Percentiles rank a stretch among this genome's conserved stretches.
phyloP scores from a whole-genome alignment of 2,888 invertebrate species.

The Chromoteleia sp. region DNA sequence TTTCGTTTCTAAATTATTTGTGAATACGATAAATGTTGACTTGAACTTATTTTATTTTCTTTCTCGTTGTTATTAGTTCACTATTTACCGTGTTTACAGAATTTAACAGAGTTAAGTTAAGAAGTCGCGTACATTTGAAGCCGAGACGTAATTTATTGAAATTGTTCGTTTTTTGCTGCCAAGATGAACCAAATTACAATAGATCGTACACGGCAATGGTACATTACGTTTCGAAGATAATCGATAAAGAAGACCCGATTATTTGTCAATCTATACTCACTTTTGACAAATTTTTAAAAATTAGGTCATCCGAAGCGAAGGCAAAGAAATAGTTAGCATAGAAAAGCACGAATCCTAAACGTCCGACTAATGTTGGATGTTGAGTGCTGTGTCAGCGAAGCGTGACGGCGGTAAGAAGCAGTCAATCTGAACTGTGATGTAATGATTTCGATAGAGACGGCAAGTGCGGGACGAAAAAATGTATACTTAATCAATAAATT shows the following conservation, averaged over 20 bases:
- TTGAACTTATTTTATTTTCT: too few species aligned
- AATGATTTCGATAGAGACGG: constrained; percentile 52
- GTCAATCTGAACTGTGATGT: constrained; percentile 57
- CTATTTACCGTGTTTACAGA: too few species aligned
- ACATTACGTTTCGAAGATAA: not conserved
- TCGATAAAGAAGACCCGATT: not conserved
- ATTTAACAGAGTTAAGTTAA: too few species aligned
- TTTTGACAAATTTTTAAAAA: constrained; percentile 27
- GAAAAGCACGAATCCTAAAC: constrained; percentile 70
- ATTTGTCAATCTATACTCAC: not conserved
- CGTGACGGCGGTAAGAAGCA: constrained; percentile 62
- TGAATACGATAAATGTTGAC: too few species aligned
- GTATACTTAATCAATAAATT: constrained; percentile 5
- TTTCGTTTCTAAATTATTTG: too few species aligned
- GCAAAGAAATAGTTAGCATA: constrained; percentile 70
- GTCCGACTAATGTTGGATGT: constrained; percentile 61
- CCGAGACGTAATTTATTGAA: too few species aligned
- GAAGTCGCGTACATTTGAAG: too few species aligned
- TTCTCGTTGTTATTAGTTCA: too few species aligned
- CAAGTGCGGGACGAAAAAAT: constrained; percentile 8
- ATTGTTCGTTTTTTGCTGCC: too few species aligned
- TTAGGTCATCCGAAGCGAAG: constrained; percentile 48
- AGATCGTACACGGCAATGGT: too few species aligned
- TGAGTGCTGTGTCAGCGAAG: constrained; percentile 65
- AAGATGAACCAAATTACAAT: too few species aligned